Evolutionary conservation across 2,888 invertebrate genomes (phyloP).

Genomic region (Scaptomyza cyrtandrae): DNA sequence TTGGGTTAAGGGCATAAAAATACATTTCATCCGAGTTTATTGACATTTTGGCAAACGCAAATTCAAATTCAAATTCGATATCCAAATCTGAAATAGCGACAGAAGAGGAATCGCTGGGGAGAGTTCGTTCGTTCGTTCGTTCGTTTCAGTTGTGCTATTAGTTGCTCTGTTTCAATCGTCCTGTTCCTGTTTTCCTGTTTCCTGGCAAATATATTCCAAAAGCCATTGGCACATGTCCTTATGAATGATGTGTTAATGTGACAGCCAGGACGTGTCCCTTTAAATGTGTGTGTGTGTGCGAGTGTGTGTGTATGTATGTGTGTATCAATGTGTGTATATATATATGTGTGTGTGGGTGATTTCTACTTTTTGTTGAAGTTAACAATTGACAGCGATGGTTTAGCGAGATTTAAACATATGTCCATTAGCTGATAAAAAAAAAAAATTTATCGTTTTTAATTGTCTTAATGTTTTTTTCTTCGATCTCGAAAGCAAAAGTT

Average conservation of each 20-base stretch:
- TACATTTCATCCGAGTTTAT: constrained; percentile 71
- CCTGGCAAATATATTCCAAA: constrained; percentile 63
- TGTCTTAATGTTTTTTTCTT: no score
- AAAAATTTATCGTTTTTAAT: no score
- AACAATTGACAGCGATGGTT: constrained; percentile 20
- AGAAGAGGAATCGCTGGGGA: constrained; percentile 64
- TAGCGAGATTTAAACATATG: neutral
- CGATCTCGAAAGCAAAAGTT: no score
- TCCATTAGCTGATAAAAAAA: no score
- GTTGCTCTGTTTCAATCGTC: constrained; percentile 8
- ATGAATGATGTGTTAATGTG: constrained; percentile 84
- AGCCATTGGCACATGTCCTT: constrained; percentile 81
- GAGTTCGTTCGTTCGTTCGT: constrained; percentile 17
- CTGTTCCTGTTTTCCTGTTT: constrained; percentile 26
- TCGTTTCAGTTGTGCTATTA: constrained; percentile 9
- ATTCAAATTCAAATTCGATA: constrained; percentile 65
- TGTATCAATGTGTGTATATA: no score
- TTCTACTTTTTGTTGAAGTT: neutral
- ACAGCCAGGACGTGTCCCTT: constrained; percentile 59
- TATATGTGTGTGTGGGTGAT: neutral
- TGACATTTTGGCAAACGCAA: constrained; percentile 79
- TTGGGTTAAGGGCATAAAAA: no score
- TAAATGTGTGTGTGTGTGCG: neutral
- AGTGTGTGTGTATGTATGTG: constrained; percentile 1
- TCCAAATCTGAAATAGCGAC: constrained; percentile 60